A percentile compares a stretch with the other conserved stretches of the same genome.
These are phyloP conservation scores for Hylia prasina DNA, from an alignment of 2,113 vertebrate species.

Conservation along the genomic window DNA sequence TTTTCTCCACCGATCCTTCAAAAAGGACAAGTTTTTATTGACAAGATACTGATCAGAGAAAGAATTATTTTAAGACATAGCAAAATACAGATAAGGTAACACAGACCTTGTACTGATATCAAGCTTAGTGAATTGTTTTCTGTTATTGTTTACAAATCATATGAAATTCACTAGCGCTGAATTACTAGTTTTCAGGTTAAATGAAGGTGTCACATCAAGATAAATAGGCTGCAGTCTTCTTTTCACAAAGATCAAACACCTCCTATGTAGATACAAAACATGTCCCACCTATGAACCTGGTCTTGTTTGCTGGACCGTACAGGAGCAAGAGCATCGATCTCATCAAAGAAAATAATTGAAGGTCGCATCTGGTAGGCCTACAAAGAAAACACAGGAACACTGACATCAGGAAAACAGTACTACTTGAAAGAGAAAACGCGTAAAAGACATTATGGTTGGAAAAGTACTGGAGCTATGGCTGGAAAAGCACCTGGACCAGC, in stretches of 20 bases:
- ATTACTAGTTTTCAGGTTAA: background rate
- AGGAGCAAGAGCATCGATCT: conserved; percentile 93
- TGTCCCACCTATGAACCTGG: conserved; percentile 88
- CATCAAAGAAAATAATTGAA: conserved; percentile 95
- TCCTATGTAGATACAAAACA: background rate
- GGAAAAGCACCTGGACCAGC: no score
- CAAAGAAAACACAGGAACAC: background rate
- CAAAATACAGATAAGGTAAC: background rate
- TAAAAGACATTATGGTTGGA: background rate
- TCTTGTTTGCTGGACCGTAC: conserved; percentile 92
- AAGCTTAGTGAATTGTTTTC: background rate
- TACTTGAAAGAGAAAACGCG: background rate
- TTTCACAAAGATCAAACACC: background rate
- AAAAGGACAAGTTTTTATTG: background rate
- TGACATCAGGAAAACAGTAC: background rate
- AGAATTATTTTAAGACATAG: background rate
- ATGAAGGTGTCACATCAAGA: background rate
- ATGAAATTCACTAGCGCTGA: background rate
- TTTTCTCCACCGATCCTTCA: background rate
- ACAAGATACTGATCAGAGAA: background rate
- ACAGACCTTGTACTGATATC: background rate
- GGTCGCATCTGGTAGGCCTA: conserved; percentile 93
- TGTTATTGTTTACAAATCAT: background rate
- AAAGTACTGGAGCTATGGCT: background rate
- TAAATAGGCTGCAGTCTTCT: background rate